Base-by-base conservation (phyloP, 2,797 vertebrate species). In the Lates japonicus region DNA sequence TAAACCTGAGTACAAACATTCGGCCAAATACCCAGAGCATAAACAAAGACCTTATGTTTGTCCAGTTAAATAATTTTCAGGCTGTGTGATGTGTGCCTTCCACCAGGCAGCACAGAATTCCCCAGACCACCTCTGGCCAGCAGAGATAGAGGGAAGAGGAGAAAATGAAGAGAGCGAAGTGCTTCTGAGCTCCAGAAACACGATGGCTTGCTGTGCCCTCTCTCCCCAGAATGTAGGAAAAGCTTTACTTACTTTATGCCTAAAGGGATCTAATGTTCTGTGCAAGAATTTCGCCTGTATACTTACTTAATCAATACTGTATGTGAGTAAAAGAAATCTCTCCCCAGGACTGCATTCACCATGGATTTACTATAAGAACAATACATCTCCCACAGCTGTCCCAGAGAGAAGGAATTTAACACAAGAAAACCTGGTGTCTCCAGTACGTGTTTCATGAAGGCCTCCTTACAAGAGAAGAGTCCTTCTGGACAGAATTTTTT, bases 231-330 rank as follows among this genome's bases (percentile, higher is more conserved):
- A 58, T 48, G n/a, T n/a, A 72, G 17, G 73, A 41, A 58, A 80
- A 80, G 49, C 52, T 65, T 74, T 33, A 57, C 73, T 70, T 70
- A n/a, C 69, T 84, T 63, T 7, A 66, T 67, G 57, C 39, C 73
- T 65, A 74, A 3, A 77, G 77, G 65, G 39, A 75, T 57, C 13
- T 39, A 37, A 58, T 63, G 72, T 76, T 85, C 83, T 73, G 20
- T 52, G 66, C 59, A 78, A 64, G 74, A 74, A 37, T 63, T 73
- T 66, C 72, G 13, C 68, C 35, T 19, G 11, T 73, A 46, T 22
- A 51, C 44, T 46, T 31, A 71, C 17, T 61, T 66, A 83, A 86
- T 92, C 82, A 86, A 80, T 81, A 84, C 52, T 51, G n/a, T 35
- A 46, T 74, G 58, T 44, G 58, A 66, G 64, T 52, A 59, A 69